phyloP scores from a whole-genome alignment of 2,113 vertebrate species.

The Xiphophorus hellerii region DNA sequence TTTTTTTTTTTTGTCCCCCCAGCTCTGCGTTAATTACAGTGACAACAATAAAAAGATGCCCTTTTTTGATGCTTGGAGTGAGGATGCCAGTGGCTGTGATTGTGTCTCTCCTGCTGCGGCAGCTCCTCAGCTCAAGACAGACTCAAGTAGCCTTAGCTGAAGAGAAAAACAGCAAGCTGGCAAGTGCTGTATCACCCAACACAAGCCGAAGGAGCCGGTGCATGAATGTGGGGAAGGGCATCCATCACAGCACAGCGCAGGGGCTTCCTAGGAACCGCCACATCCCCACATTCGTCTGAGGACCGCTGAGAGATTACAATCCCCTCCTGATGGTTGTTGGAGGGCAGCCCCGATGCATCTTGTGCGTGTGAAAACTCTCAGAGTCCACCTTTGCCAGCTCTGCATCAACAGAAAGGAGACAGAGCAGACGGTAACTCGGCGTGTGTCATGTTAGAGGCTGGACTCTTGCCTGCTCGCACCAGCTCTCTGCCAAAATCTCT shows the following conservation, averaged over 20 bases:
- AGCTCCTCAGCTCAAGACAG: constrained; percentile 66
- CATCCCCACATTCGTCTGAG: constrained; percentile 55
- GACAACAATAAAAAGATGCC: constrained; percentile 15
- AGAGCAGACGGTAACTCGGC: constrained; percentile 72
- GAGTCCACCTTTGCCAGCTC: constrained; percentile 56
- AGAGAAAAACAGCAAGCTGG: constrained; percentile 33
- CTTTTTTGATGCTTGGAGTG: constrained; percentile 53
- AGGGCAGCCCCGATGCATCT: constrained; percentile 67
- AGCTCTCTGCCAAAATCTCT: constrained; percentile 62
- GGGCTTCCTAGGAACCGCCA: constrained; percentile 51
- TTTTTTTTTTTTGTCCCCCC: neutral
- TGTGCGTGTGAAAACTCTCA: constrained; percentile 58
- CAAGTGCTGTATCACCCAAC: constrained; percentile 52
- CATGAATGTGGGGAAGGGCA: constrained; percentile 50
- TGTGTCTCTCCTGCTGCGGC: constrained; percentile 66
- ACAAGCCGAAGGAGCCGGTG: constrained; percentile 51
- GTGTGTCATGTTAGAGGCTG: constrained; percentile 74
- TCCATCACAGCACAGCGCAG: constrained; percentile 39
- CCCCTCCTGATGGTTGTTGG: constrained; percentile 62
- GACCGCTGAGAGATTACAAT: constrained; percentile 59
- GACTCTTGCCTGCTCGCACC: constrained; percentile 64
- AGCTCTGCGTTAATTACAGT: constrained; percentile 24
- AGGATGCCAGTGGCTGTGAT: constrained; percentile 65
- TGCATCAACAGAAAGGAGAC: constrained; percentile 66
- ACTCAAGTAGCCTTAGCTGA: constrained; percentile 65